Evolutionary conservation across 2,113 vertebrate species (phyloP), one percentile per base, ranked within the genome.

Genomic region (Phoxinus phoxinus): DNA sequence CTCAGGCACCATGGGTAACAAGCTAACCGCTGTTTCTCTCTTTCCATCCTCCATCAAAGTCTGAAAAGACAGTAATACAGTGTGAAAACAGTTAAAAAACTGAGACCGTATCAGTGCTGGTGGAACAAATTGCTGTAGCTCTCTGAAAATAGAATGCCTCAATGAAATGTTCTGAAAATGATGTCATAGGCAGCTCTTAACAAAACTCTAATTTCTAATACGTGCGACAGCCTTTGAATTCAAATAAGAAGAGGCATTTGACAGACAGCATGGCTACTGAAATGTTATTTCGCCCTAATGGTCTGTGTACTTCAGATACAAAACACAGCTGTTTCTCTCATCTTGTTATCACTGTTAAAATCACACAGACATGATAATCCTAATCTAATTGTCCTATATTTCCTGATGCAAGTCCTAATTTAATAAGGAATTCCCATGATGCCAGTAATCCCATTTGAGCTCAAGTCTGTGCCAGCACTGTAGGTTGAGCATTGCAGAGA

Each of bases 1-100:
- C 88, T 96, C 96, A 1, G 97, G 96, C 6, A 94, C 91, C 69
- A 98, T 93, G 23, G 93, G 94, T 87, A 98, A 93, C 91, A 95
- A 94, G 88, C 96, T 97, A 90, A 96, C 93, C 4, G 96, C 93
- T 2, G 89, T 59, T 85, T 95, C 96, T 69, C 94, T 91, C 90
- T 95, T 95, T 46, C 94, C 93, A 65, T 96, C 96, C 83, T 96
- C 95, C 94, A 96, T 92, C 84, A 89, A 77, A 3, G 87, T 89
- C 97, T 97, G 83, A 61, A 53, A 53, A 74, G 65, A 80, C 71
- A 78, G 3, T 53, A 44, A 81, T 32, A 67, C 15, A 21, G 67
- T 72, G 81, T 83, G 46, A 23, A 44, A 72, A 44, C 37, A 23
- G 12, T 80, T 32, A 56, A 56, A 73, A 80, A 46, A 63, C 19